Conservation (phyloP, 2,888 invertebrate species). For the Plebejus melissa region DNA sequence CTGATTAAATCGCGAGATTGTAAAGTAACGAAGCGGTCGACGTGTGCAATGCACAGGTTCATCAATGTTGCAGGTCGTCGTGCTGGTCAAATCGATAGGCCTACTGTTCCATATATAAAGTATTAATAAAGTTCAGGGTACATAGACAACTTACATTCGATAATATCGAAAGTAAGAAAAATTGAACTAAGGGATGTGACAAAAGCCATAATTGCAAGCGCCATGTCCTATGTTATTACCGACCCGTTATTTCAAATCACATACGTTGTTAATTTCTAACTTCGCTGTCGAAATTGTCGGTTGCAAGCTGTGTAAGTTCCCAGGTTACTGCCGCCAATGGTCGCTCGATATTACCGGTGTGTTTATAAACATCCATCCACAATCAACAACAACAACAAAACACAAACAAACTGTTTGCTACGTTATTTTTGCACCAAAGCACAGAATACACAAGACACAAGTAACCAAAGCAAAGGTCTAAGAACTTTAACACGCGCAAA, state of each 20-base stretch:
- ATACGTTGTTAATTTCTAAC: not conserved
- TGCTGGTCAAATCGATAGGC: slow-evolving; percentile 58
- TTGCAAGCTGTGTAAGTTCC: too few relatives aligned
- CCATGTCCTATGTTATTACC: too few relatives aligned
- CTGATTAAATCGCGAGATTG: not conserved
- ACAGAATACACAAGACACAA: too few relatives aligned
- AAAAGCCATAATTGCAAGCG: not conserved
- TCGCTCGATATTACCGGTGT: not conserved
- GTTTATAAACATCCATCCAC: not conserved
- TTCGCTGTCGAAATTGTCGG: not conserved
- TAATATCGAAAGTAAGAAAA: not conserved
- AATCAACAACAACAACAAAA: not conserved
- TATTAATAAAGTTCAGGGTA: slow-evolving; percentile 42
- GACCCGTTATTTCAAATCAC: not conserved
- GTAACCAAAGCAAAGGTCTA: too few relatives aligned
- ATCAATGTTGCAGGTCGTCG: slow-evolving; percentile 42
- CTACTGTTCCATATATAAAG: slow-evolving; percentile 48
- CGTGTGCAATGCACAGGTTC: not conserved
- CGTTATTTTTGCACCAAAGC: too few relatives aligned
- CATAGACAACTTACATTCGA: not conserved
- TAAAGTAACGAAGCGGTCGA: not conserved
- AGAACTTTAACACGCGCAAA: too few relatives aligned
- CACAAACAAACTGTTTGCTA: not conserved
- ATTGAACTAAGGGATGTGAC: not conserved
- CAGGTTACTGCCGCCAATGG: slow-evolving; percentile 15